Conservation (phyloP, 1,140 invertebrate genomes). For the Orchestia grillus region DNA sequence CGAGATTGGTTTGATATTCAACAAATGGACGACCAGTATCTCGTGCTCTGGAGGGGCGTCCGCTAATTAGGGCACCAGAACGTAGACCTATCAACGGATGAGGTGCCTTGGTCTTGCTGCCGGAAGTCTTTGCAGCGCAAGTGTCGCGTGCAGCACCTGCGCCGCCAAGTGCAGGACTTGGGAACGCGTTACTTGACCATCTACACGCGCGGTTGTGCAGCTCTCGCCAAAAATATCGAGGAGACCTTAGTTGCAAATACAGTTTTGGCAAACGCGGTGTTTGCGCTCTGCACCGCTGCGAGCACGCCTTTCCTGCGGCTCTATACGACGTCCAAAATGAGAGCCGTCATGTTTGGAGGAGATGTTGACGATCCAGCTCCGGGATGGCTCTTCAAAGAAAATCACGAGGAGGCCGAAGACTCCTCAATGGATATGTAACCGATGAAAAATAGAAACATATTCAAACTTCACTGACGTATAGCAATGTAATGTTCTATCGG, state of each 20-base stretch:
- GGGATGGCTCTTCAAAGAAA: background rate
- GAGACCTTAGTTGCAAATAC: background rate
- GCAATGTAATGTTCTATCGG: background rate
- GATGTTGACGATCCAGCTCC: background rate
- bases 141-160: background rate
- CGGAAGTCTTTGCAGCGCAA: background rate
- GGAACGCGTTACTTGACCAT: background rate
- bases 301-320: background rate
- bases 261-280: background rate
- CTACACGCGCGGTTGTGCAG: background rate
- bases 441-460: background rate
- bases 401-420: background rate
- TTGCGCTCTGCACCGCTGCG: background rate
- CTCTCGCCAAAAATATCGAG: background rate
- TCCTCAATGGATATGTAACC: background rate
- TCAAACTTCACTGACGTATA: background rate
- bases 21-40: background rate
- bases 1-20: slow-evolving; percentile 11
- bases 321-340: slow-evolving; percentile 1
- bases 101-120: slow-evolving; percentile 17
- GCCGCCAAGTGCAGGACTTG: background rate
- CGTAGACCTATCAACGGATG: background rate
- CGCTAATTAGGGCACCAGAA: background rate
- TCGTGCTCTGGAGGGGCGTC: background rate
- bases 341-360: background rate